These are phyloP conservation scores for Eristalis intricaria DNA, from an alignment of 2,888 invertebrate species.

Conservation along the genomic window DNA sequence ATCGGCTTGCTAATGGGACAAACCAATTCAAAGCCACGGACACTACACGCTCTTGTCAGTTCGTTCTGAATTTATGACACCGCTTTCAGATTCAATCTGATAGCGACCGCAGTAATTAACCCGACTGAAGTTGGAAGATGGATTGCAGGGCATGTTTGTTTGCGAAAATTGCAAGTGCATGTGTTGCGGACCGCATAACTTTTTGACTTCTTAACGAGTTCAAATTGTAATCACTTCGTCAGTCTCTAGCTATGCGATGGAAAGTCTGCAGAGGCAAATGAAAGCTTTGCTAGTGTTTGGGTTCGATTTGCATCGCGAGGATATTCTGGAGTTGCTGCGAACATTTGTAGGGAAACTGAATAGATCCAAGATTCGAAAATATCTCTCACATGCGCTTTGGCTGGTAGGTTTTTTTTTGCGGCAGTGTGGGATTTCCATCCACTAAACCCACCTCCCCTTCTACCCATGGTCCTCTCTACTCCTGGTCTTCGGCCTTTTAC, in stretches of 20 bases:
- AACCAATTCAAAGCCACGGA: neutral
- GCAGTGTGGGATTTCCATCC: too few relatives aligned
- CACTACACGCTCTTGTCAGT: neutral
- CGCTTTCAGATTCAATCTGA: conserved; percentile 1
- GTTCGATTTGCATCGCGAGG: too few relatives aligned
- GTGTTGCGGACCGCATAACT: neutral
- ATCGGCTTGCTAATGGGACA: neutral
- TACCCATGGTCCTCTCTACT: too few relatives aligned
- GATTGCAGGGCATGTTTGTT: neutral
- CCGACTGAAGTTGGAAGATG: neutral
- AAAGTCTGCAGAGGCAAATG: too few relatives aligned
- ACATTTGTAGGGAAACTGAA: too few relatives aligned
- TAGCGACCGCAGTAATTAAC: neutral
- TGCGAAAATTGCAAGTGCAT: neutral
- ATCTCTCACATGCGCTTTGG: too few relatives aligned
- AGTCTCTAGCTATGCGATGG: neutral
- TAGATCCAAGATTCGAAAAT: too few relatives aligned
- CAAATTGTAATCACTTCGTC: neutral
- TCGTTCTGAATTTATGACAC: neutral
- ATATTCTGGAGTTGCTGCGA: too few relatives aligned
- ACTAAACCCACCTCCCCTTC: too few relatives aligned
- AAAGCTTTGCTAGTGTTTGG: too few relatives aligned
- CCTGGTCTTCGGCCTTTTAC: too few relatives aligned
- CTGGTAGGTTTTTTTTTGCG: too few relatives aligned
- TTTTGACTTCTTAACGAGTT: neutral